Percentiles rank a stretch among this genome's conserved stretches.
Conservation (phyloP, 2,888 invertebrate species). For the Noctua pronuba region DNA sequence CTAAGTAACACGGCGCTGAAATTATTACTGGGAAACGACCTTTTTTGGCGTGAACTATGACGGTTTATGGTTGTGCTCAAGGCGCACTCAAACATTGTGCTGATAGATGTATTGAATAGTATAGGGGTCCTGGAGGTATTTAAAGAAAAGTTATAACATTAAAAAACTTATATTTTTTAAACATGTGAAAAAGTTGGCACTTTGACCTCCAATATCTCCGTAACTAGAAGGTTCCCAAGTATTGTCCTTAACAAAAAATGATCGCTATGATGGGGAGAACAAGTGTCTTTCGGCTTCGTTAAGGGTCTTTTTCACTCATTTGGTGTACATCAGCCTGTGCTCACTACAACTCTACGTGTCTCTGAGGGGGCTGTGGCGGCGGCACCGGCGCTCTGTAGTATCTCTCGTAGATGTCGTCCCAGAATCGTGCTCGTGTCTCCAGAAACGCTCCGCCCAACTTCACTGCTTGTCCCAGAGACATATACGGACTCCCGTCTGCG, state of each 20-base stretch:
- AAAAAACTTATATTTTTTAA: background rate
- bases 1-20: no score
- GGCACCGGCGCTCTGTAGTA: constrained; percentile 71
- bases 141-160: background rate
- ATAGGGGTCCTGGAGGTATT: background rate
- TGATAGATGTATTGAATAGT: background rate
- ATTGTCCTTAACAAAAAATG: no score
- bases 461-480: constrained; percentile 69
- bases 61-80: background rate
- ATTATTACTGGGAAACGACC: no score
- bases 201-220: no score
- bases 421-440: constrained; percentile 68
- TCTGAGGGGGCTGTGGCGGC: constrained; percentile 58
- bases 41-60: background rate
- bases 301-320: background rate
- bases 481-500: constrained; percentile 67
- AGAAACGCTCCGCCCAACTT: constrained; percentile 65
- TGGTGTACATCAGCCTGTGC: background rate
- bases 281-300: background rate
- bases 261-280: background rate
- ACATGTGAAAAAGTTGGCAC: background rate
- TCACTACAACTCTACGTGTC: constrained; percentile 6
- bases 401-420: constrained; percentile 75
- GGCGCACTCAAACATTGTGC: no score
- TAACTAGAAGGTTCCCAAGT: no score